Conservation (phyloP, 2,888 invertebrate genomes). For the Drosophila suboccidentalis region DNA sequence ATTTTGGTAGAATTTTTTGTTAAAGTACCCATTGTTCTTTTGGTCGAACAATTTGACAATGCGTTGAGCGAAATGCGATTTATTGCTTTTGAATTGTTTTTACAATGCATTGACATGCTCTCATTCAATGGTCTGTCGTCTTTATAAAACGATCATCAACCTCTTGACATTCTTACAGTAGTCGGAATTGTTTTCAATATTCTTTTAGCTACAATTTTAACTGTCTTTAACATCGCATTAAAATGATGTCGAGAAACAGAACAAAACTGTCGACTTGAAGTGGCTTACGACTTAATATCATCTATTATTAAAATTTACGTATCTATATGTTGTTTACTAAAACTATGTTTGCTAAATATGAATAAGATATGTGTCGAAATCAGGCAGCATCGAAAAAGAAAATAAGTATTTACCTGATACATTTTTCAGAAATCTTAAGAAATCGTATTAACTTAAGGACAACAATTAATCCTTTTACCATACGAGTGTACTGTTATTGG, state of each 20-base stretch:
- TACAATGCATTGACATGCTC: constrained; percentile 59
- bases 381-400: no score
- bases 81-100: constrained; percentile 50
- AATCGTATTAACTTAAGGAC: background rate
- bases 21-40: constrained; percentile 52
- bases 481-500: no score
- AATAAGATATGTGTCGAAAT: no score
- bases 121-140: constrained; percentile 27
- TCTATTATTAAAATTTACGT: no score
- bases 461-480: no score
- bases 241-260: background rate
- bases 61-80: constrained; percentile 59
- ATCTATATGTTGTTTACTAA: no score
- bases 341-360: no score
- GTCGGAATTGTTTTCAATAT: background rate
- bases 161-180: constrained; percentile 35
- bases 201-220: background rate
- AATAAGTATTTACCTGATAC: no score
- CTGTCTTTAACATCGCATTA: background rate
- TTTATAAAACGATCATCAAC: constrained; percentile 59
- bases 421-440: background rate
- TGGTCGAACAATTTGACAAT: constrained; percentile 32
- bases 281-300: no score
- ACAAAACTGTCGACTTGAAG: background rate
- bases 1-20: constrained; percentile 36